These are phyloP conservation scores for Zapornia atra DNA, from an alignment of 2,113 vertebrate genomes.

Conservation along the genomic window DNA sequence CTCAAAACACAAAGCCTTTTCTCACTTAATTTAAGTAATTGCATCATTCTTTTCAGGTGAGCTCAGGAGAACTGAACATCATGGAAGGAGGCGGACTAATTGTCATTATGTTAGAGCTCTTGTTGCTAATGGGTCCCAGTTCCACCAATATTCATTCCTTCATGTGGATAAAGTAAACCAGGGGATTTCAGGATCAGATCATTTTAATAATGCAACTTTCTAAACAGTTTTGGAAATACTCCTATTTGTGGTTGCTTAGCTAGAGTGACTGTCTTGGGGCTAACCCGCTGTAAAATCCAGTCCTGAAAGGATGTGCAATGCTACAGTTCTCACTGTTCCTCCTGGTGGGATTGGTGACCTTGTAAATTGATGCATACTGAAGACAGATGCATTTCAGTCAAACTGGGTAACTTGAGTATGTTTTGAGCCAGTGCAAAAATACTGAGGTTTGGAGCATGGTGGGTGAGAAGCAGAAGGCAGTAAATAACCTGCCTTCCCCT, in stretches of 20 bases:
- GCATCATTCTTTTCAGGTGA: background rate
- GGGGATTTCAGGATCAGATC: background rate
- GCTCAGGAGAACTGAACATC: background rate
- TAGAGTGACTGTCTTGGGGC: background rate
- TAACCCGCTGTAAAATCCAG: background rate
- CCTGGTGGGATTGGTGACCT: background rate
- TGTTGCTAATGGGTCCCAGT: background rate
- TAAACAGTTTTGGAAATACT: background rate
- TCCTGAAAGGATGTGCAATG: accelerated
- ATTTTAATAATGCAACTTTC: background rate
- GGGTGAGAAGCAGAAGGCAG: background rate
- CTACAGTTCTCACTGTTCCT: background rate
- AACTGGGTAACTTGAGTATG: background rate
- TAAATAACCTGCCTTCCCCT: background rate
- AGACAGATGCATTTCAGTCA: background rate
- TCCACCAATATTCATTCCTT: background rate
- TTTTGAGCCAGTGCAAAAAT: background rate
- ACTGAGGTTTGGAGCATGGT: background rate
- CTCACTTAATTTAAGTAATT: conserved; percentile 30
- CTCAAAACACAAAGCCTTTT: background rate
- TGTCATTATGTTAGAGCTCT: background rate
- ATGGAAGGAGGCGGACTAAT: background rate
- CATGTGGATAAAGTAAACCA: background rate
- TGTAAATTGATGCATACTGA: accelerated
- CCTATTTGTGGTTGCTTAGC: background rate